Evolutionary conservation across 2,797 vertebrate genomes (phyloP).

Genomic region (Acanthurus leucopareius): DNA sequence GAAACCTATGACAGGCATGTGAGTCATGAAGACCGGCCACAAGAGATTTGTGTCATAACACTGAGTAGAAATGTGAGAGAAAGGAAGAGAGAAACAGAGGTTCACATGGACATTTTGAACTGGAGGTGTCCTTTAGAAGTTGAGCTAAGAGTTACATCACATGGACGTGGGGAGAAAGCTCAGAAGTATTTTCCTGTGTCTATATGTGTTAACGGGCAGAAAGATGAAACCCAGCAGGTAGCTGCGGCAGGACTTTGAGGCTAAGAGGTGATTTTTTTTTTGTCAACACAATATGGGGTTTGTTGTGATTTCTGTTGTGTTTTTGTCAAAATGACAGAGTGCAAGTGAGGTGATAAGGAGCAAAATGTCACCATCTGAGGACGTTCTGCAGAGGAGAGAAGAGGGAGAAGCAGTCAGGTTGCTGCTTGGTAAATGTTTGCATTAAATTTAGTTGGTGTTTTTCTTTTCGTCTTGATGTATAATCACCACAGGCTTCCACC

Average conservation of each 20-base stretch:
- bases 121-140: slow-evolving; percentile 51
- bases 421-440: slow-evolving; percentile 38
- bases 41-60: slow-evolving; percentile 51
- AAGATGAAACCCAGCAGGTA: slow-evolving; percentile 45
- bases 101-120: slow-evolving; percentile 50
- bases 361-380: slow-evolving; percentile 44
- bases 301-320: slow-evolving; percentile 36
- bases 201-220: slow-evolving; percentile 29
- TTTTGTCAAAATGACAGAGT: slow-evolving; percentile 31
- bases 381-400: slow-evolving; percentile 17
- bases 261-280: slow-evolving; percentile 42
- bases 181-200: slow-evolving; percentile 46
- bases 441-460: slow-evolving; percentile 36
- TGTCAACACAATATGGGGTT: slow-evolving; percentile 25
- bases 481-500: slow-evolving; percentile 57
- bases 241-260: slow-evolving; percentile 23
- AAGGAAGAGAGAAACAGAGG: slow-evolving; percentile 26
- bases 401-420: background rate
- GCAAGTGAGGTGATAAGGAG: slow-evolving; percentile 35
- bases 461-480: slow-evolving; percentile 52
- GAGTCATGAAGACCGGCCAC: slow-evolving; percentile 33
- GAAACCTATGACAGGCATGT: slow-evolving; percentile 26
- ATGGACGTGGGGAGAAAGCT: slow-evolving; percentile 38
- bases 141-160: slow-evolving; percentile 70
- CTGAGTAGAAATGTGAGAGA: slow-evolving; percentile 44